Conservation (phyloP, 1,140 invertebrate species). For the Dryas iulia region DNA sequence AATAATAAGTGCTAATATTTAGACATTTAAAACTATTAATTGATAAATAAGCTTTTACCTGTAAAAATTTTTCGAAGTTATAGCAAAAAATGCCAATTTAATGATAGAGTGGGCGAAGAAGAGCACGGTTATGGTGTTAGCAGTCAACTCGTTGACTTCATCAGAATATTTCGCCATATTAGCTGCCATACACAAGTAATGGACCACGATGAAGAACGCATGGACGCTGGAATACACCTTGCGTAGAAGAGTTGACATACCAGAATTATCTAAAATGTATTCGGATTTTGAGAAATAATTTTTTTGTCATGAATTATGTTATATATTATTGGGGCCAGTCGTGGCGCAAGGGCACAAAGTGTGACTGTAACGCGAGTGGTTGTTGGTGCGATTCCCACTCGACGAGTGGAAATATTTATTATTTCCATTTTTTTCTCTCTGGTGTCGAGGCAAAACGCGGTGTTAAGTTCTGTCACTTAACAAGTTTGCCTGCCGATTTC, state of each 20-base stretch:
- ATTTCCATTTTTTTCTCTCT: no score
- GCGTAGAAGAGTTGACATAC: conserved; percentile 80
- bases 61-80: conserved; percentile 88
- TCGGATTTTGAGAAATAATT: not conserved
- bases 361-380: no score
- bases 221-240: conserved; percentile 83
- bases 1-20: no score
- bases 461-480: no score
- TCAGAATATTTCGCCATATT: conserved; percentile 86
- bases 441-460: no score
- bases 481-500: no score
- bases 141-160: conserved; percentile 90
- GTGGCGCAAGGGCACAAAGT: no score
- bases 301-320: no score
- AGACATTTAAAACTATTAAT: not conserved
- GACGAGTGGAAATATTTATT: no score
- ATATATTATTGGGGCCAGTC: no score
- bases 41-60: conserved; percentile 65
- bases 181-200: conserved; percentile 83
- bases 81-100: conserved; percentile 87
- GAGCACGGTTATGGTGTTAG: conserved; percentile 89
- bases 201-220: conserved; percentile 83
- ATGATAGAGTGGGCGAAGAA: conserved; percentile 90
- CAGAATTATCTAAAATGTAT: conserved; percentile 68
- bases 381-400: no score